Percentiles rank a stretch among this genome's conserved stretches.
Evolutionary conservation across 2,888 invertebrate genomes (phyloP).

Genomic region (Tholera decimalis): DNA sequence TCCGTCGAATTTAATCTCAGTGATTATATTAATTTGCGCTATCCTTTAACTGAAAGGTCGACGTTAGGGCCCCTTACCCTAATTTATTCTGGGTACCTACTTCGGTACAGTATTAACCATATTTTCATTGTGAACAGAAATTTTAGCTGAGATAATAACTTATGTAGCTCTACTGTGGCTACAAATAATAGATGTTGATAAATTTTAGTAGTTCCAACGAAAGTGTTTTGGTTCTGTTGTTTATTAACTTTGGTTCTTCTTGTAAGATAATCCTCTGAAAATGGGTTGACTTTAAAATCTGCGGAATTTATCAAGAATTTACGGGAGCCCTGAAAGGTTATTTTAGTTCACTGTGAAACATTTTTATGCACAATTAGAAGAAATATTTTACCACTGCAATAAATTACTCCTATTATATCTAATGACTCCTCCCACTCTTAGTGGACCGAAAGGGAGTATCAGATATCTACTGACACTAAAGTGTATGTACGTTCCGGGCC

Average conservation of each 20-base stretch:
- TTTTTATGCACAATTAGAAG: too few species aligned
- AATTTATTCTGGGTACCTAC: conserved; percentile 69
- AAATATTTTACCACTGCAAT: too few species aligned
- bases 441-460: too few species aligned
- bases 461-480: too few species aligned
- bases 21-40: conserved; percentile 71
- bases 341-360: too few species aligned
- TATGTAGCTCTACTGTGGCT: conserved; percentile 22
- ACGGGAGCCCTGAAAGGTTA: neutral
- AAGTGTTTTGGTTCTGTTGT: neutral
- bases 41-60: conserved; percentile 65
- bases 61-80: conserved; percentile 59
- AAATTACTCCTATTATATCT: too few species aligned
- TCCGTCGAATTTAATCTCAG: conserved; percentile 73
- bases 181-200: conserved; percentile 53
- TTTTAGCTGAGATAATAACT: conserved; percentile 55
- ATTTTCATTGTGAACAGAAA: conserved; percentile 63
- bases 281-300: too few species aligned
- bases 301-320: neutral
- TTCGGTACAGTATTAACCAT: conserved; percentile 57
- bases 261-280: neutral
- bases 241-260: neutral
- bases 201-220: conserved; percentile 8
- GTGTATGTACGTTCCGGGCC: too few species aligned
- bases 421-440: too few species aligned